Base-by-base conservation (phyloP, 1,140 invertebrate species). In the Rhagoletis zephyria region DNA sequence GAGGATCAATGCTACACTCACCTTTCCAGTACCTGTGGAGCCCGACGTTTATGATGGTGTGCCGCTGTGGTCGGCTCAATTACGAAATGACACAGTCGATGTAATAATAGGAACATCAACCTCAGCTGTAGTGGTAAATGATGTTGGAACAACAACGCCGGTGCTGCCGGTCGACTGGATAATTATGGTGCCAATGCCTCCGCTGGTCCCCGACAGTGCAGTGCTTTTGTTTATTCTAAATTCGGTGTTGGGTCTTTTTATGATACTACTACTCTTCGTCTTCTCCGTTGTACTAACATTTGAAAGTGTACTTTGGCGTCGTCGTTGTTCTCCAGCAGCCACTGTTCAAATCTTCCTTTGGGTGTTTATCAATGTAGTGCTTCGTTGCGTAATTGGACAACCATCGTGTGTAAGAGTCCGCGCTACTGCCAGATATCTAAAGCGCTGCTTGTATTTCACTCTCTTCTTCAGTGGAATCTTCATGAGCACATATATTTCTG, bases 401-500 rank as follows among this genome's bases (percentile, higher is more conserved):
- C 74, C 48, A 16, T 19, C 74, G n/a, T 56, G 48, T 16, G 5
- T 56, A 10, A 16, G 6, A n/a, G 48, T 81, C 3, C 45, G 10
- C 6, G 1, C 10, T 19, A 16, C 45, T 9, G n/a, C n/a, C 1
- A n/a, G n/a, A 30, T 56, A 19, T 6, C 4, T 30, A 19, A 81
- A 51, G 12, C 74, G 48, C 16, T 81, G 51, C n/a, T 19, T 81
- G 12, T 81, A 59, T 56, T 19, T 81, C 4, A 10, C 12, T 19
- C 74, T 81, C 6, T 81, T 59, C 7, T 3, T 81, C 6, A 56
- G 74, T 56, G 74, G 74, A 1, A 81, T 81, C 30, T 81, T 81
- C n/a, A 81, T 81, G 48, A 81, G 74, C n/a, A 81, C 74, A 10
- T 56, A 48, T 5, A 81, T 81, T 56, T 19, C 48, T 51, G 51